phyloP scores from a whole-genome alignment of 1,140 invertebrate genomes.

The Drosophila elegans region DNA sequence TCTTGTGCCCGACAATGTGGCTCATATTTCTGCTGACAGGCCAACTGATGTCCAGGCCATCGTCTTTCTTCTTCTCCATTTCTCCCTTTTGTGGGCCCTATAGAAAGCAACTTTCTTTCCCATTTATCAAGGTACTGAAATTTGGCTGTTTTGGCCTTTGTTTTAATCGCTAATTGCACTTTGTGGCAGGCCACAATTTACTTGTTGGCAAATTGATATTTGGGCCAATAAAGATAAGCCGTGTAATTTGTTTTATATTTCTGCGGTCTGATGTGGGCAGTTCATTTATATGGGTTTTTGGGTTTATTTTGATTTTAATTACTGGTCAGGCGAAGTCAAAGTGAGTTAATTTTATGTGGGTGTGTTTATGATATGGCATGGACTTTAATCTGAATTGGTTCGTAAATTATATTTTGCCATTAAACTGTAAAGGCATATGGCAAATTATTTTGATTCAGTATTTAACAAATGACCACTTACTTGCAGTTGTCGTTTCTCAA shows the following conservation, averaged over 20 bases:
- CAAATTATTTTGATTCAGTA: constrained; percentile 10
- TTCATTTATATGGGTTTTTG: constrained; percentile 9
- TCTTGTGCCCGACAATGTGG: constrained; percentile 37
- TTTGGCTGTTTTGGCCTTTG: constrained; percentile 42
- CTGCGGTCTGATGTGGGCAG: constrained; percentile 23
- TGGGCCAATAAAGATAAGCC: constrained; percentile 72
- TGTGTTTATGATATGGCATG: constrained; percentile 54
- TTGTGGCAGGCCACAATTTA: constrained; percentile 69
- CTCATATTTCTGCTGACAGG: constrained; percentile 52
- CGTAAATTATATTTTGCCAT: constrained; percentile 40
- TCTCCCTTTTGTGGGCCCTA: constrained; percentile 5
- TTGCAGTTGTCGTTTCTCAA: constrained; percentile 4
- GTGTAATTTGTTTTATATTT: constrained; percentile 60
- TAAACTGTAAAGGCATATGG: constrained; percentile 36
- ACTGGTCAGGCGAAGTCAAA: constrained; percentile 13
- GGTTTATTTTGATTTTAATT: constrained; percentile 44
- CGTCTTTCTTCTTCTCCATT: constrained; percentile 26
- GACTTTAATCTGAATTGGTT: constrained; percentile 42
- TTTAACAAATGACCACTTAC: constrained; percentile 23
- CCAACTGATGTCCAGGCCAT: constrained; percentile 28
- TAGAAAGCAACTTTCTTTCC: constrained; percentile 43
- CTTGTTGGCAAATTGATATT: constrained; percentile 73
- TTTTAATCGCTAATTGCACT: constrained; percentile 68
- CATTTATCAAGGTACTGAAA: constrained; percentile 32
- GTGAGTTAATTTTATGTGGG: constrained; percentile 59